A percentile compares a stretch with the other conserved stretches of the same genome.
Conservation (phyloP, 2,797 vertebrate species). For the Prionace glauca region DNA sequence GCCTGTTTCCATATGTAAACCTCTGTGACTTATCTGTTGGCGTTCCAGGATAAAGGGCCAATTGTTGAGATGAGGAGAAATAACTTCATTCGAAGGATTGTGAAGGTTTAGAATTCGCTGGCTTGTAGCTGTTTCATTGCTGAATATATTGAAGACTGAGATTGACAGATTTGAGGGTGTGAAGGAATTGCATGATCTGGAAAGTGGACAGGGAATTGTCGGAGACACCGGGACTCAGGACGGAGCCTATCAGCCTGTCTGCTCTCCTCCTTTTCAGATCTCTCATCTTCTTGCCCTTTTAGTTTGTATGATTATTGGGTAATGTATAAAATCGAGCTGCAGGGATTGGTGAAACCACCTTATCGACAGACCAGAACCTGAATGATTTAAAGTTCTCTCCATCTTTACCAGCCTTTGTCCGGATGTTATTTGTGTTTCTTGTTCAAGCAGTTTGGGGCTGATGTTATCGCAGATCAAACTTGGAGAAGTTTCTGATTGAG, state of each 20-base stretch:
- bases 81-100: no score
- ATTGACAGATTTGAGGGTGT: background rate
- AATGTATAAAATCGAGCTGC: background rate
- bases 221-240: no score
- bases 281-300: background rate
- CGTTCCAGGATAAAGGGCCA: no score
- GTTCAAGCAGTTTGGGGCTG: background rate
- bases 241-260: no score
- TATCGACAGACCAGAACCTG: background rate
- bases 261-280: background rate
- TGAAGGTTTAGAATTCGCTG: no score
- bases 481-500: background rate
- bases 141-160: background rate
- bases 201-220: background rate
- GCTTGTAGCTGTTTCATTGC: no score
- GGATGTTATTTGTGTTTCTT: background rate
- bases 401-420: background rate
- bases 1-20: no score
- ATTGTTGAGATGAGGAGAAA: no score
- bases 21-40: no score
- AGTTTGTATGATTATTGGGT: background rate
- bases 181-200: background rate
- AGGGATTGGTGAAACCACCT: background rate
- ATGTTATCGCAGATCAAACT: background rate
- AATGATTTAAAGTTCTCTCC: background rate